A percentile compares a stretch with the other conserved stretches of the same genome.
phyloP scores from a whole-genome alignment of 1,140 invertebrate species.

The Euura lappo region DNA sequence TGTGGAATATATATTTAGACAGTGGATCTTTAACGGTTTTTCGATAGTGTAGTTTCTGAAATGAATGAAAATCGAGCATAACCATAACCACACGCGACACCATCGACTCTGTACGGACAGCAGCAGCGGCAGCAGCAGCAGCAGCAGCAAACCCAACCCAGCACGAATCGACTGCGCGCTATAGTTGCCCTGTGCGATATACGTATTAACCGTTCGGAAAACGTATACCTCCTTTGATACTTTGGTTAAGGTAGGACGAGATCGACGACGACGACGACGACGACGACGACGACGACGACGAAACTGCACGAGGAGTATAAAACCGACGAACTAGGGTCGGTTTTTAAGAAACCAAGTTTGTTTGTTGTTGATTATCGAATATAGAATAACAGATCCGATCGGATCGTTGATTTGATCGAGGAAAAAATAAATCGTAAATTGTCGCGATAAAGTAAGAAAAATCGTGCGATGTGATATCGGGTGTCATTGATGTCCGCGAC shows the following conservation, averaged over 20 bases:
- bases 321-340: too few species aligned
- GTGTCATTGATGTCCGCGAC: conserved; percentile 50
- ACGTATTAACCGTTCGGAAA: not conserved
- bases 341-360: too few species aligned
- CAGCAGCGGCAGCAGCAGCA: not conserved
- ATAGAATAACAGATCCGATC: too few species aligned
- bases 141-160: conserved; percentile 1
- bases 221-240: not conserved
- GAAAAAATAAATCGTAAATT: too few species aligned
- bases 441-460: not conserved
- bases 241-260: not conserved
- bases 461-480: conserved; percentile 49
- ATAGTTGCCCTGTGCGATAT: not conserved
- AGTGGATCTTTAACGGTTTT: not conserved
- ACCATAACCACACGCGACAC: not conserved
- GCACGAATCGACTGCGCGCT: not conserved
- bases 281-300: conserved; percentile 5
- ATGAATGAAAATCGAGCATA: conserved; percentile 1
- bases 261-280: not conserved
- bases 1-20: too few species aligned
- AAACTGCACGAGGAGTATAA: not conserved
- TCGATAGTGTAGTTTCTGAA: not conserved
- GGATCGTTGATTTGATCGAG: too few species aligned
- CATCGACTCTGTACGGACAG: not conserved
- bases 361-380: too few species aligned